Evolutionary conservation across 2,113 vertebrate genomes (phyloP).

Genomic region (Connochaetes taurinus): DNA sequence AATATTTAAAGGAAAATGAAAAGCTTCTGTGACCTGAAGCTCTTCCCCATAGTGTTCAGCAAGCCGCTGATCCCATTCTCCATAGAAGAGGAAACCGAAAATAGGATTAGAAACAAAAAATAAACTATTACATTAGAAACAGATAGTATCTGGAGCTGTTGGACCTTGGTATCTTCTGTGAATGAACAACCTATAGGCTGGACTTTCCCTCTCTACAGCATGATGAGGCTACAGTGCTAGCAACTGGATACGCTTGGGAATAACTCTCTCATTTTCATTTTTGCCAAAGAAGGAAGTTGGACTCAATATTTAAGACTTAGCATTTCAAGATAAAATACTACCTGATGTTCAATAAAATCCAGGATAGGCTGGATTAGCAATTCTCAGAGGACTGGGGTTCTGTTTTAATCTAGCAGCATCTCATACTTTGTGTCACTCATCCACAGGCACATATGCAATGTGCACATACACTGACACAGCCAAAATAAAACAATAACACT

Average conservation of each 20-base stretch:
- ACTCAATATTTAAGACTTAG: background rate
- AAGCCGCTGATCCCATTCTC: background rate
- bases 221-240: background rate
- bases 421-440: background rate
- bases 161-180: background rate
- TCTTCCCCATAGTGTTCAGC: background rate
- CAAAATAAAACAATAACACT: conserved; percentile 14
- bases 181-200: background rate
- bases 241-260: background rate
- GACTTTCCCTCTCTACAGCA: background rate
- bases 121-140: background rate
- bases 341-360: background rate
- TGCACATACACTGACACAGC: background rate
- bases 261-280: background rate
- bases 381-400: background rate
- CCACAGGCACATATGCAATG: background rate
- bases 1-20: background rate
- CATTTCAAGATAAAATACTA: background rate
- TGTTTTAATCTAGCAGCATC: background rate
- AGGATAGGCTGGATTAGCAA: background rate
- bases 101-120: background rate
- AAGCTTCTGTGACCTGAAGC: background rate
- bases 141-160: background rate
- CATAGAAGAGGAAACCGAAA: background rate
- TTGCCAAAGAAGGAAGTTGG: background rate